Evolutionary conservation across 2,888 invertebrate genomes (phyloP).

Genomic region (Microplitis deprimator): DNA sequence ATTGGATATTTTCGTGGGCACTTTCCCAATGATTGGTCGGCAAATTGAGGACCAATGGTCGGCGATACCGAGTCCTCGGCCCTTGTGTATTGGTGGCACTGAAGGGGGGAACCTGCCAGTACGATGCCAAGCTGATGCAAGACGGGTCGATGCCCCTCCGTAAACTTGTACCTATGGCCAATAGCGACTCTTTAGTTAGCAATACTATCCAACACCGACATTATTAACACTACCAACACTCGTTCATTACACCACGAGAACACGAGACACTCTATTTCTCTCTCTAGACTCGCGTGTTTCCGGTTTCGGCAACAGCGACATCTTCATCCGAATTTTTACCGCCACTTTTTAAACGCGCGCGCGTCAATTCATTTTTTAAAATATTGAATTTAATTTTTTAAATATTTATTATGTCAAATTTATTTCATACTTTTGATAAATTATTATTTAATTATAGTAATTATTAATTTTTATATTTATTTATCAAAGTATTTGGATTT

Average conservation of each 20-base stretch:
- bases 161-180: conserved; percentile 54
- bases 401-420: no score
- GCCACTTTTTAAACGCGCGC: conserved; percentile 29
- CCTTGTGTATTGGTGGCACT: conserved; percentile 83
- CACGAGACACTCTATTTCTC: not conserved
- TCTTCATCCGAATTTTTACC: conserved; percentile 5
- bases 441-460: no score
- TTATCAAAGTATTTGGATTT: no score
- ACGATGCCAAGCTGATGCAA: conserved; percentile 65
- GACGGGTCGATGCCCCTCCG: conserved; percentile 68
- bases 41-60: conserved; percentile 88
- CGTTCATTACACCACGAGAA: not conserved
- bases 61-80: conserved; percentile 78
- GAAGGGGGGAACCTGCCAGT: conserved; percentile 70
- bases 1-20: conserved; percentile 80
- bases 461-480: no score
- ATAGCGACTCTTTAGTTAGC: conserved; percentile 49
- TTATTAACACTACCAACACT: no score
- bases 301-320: not conserved
- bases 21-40: conserved; percentile 92
- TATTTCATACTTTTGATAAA: no score
- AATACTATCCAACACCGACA: conserved; percentile 27
- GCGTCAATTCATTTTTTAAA: not conserved
- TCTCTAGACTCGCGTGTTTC: not conserved
- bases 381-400: no score